Conservation (phyloP, 1,140 invertebrate genomes). For the Capitella teleta region DNA sequence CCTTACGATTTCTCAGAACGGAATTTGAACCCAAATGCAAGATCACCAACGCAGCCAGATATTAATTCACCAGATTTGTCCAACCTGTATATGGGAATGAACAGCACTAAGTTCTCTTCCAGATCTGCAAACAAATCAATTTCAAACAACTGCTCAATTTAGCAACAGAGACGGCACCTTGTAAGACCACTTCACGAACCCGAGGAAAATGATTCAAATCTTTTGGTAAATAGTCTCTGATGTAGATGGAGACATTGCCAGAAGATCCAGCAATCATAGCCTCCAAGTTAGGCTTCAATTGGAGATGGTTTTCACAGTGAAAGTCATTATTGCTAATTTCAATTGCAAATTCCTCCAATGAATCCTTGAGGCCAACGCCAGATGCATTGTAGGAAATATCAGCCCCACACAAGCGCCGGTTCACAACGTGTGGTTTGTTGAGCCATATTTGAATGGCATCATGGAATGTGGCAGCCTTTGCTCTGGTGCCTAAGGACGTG, state of each 20-base stretch:
- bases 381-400: constrained; percentile 14
- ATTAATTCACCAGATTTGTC: not conserved
- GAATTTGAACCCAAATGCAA: not conserved
- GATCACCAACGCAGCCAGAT: not conserved
- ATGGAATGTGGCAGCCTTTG: not conserved
- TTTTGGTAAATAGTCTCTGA: constrained; percentile 27
- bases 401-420: constrained; percentile 33
- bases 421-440: constrained; percentile 42
- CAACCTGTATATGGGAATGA: not conserved
- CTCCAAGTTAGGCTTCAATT: not conserved
- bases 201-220: constrained; percentile 17
- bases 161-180: not conserved
- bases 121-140: constrained; percentile 13
- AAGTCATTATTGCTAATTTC: too few species aligned
- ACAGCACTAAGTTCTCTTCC: constrained; percentile 2
- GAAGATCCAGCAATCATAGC: not conserved
- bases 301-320: not conserved
- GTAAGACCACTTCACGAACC: constrained; percentile 23
- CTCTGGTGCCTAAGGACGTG: not conserved
- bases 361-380: not conserved
- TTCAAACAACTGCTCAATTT: not conserved
- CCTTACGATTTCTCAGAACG: not conserved
- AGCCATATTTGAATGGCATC: constrained; percentile 34
- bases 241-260: constrained; percentile 8
- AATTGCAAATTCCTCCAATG: too few species aligned